A percentile compares a stretch with the other conserved stretches of the same genome.
phyloP scores from a whole-genome alignment of 2,888 invertebrate species.

The Lepidocyrtoides sp. region DNA sequence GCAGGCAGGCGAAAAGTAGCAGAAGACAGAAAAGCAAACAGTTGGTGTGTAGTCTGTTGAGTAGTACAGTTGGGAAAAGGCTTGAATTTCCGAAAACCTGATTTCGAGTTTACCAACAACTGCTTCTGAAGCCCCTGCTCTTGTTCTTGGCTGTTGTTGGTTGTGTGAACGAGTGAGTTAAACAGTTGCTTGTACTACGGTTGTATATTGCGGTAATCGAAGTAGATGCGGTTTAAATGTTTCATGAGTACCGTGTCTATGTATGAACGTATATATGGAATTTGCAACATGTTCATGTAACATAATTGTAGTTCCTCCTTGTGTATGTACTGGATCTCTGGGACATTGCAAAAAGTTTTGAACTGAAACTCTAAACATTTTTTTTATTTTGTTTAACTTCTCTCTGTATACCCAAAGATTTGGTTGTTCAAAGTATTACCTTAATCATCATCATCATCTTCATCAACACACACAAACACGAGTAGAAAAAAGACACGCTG shows the following conservation, averaged over 20 bases:
- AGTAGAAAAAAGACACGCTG: not conserved
- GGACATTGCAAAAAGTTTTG: not conserved
- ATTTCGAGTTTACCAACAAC: slow-evolving; percentile 23
- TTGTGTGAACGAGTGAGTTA: not conserved
- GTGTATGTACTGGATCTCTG: slow-evolving; percentile 6
- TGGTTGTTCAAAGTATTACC: slow-evolving; percentile 22
- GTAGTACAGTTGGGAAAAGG: slow-evolving; percentile 56
- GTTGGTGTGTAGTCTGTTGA: slow-evolving; percentile 53
- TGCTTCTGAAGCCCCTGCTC: not conserved
- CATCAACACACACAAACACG: not conserved
- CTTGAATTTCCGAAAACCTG: slow-evolving; percentile 45
- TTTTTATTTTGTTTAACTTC: not conserved
- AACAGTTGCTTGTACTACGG: not conserved
- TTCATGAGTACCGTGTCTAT: slow-evolving; percentile 7
- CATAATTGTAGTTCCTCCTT: not conserved
- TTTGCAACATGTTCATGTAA: not conserved
- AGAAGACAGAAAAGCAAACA: slow-evolving; percentile 59
- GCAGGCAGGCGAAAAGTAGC: slow-evolving; percentile 1
- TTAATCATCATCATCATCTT: not conserved
- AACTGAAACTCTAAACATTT: not conserved
- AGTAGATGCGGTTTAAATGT: slow-evolving; percentile 18
- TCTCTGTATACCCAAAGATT: not conserved
- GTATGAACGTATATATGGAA: not conserved
- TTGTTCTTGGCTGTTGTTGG: not conserved
- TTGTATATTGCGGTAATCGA: no score